phyloP scores from a whole-genome alignment of 2,888 invertebrate genomes.

The Drosophila flavopinicola region DNA sequence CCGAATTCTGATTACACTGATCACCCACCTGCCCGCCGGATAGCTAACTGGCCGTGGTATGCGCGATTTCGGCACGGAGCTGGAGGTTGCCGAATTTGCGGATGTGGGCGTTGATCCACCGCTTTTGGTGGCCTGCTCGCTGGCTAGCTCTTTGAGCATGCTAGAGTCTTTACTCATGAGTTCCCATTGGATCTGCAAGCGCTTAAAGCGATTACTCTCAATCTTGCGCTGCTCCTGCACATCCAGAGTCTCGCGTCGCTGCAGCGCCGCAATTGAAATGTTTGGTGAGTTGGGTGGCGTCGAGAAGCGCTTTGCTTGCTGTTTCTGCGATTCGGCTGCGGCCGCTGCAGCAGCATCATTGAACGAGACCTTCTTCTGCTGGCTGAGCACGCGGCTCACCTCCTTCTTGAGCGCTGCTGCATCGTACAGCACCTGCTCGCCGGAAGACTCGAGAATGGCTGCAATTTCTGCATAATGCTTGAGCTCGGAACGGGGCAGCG shows the following conservation, averaged over 20 bases:
- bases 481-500: constrained; percentile 83
- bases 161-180: constrained; percentile 84
- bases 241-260: constrained; percentile 71
- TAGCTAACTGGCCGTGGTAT: constrained; percentile 85
- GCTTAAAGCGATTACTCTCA: constrained; percentile 84
- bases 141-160: constrained; percentile 83
- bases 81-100: constrained; percentile 63
- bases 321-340: constrained; percentile 30
- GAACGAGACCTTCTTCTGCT: constrained; percentile 84
- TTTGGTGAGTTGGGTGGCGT: constrained; percentile 91
- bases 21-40: constrained; percentile 84
- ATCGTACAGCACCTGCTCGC: constrained; percentile 81
- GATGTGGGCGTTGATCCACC: constrained; percentile 84
- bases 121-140: constrained; percentile 83
- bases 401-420: constrained; percentile 84
- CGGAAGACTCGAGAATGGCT: constrained; percentile 82
- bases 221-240: constrained; percentile 83
- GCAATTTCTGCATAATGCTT: constrained; percentile 85
- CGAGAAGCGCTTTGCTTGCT: constrained; percentile 83
- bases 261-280: constrained; percentile 86
- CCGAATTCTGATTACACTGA: rapidly evolving
- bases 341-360: constrained; percentile 67
- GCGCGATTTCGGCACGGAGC: constrained; percentile 81
- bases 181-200: constrained; percentile 85
- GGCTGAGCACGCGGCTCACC: constrained; percentile 84